Evolutionary conservation across 2,797 vertebrate genomes (phyloP).

Genomic region (Pelobates cultripes): DNA sequence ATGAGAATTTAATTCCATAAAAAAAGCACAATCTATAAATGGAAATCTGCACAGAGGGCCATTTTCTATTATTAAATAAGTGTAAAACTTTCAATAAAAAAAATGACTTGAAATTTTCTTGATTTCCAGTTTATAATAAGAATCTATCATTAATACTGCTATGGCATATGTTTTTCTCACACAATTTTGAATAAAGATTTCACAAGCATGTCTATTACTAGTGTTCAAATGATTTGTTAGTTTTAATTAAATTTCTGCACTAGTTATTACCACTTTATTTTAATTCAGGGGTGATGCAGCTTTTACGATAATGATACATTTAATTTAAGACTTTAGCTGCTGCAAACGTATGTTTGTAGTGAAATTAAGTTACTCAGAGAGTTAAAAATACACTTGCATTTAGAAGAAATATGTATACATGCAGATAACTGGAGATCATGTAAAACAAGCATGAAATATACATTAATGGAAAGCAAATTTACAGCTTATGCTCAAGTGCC

Average conservation of each 20-base stretch:
- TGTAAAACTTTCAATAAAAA: neutral
- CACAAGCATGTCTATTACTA: slow-evolving; percentile 35
- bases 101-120: neutral
- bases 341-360: slow-evolving; percentile 40
- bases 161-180: neutral
- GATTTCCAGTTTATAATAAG: slow-evolving; percentile 2
- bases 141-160: slow-evolving; percentile 21
- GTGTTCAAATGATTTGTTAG: slow-evolving; percentile 41
- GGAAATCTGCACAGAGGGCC: neutral
- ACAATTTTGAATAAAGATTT: slow-evolving; percentile 9
- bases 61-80: neutral
- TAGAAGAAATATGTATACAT: slow-evolving; percentile 28
- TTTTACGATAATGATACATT: slow-evolving; percentile 36
- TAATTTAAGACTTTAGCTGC: slow-evolving; percentile 38
- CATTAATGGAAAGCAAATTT: slow-evolving; percentile 28
- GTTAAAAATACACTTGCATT: slow-evolving; percentile 17
- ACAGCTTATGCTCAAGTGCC: slow-evolving; percentile 11
- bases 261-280: slow-evolving; percentile 46
- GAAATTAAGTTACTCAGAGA: slow-evolving; percentile 34
- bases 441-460: slow-evolving; percentile 36
- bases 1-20: neutral
- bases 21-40: neutral
- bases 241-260: slow-evolving; percentile 47
- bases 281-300: slow-evolving; percentile 29
- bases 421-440: slow-evolving; percentile 23